A percentile compares a stretch with the other conserved stretches of the same genome.
phyloP scores from a whole-genome alignment of 2,797 vertebrate genomes.

The Natrix natrix region DNA sequence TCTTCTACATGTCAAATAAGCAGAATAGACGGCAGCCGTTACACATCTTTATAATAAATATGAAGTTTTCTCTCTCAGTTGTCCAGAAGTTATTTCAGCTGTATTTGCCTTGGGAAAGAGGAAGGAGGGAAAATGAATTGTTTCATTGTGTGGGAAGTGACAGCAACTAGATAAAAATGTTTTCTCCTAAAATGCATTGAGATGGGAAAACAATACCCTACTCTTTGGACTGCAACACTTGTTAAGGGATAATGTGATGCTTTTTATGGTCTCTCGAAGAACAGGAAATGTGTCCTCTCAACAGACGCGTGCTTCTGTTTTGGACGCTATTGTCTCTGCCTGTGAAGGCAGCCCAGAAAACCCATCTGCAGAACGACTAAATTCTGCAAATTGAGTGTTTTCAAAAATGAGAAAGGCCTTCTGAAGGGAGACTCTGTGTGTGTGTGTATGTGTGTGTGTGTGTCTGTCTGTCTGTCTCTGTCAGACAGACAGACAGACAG shows the following conservation, averaged over 20 bases:
- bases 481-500: no score
- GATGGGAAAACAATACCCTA: slow-evolving; percentile 47
- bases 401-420: neutral
- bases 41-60: slow-evolving; percentile 16
- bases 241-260: neutral
- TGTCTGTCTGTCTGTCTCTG: no score
- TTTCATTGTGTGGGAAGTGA: slow-evolving; percentile 33
- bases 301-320: neutral
- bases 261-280: slow-evolving; percentile 21
- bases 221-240: slow-evolving; percentile 35
- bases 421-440: neutral
- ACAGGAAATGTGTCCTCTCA: neutral
- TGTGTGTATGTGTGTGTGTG: no score
- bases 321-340: neutral
- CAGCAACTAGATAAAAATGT: slow-evolving; percentile 29
- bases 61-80: neutral
- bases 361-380: neutral
- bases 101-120: neutral
- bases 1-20: neutral
- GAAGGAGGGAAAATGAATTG: slow-evolving; percentile 4
- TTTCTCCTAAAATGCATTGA: slow-evolving; percentile 37
- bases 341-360: neutral
- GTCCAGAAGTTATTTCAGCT: neutral
- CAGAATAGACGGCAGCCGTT: slow-evolving; percentile 6
- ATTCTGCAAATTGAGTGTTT: neutral